Conservation (phyloP, 2,797 vertebrate genomes). For the Adelosebastes latens region DNA sequence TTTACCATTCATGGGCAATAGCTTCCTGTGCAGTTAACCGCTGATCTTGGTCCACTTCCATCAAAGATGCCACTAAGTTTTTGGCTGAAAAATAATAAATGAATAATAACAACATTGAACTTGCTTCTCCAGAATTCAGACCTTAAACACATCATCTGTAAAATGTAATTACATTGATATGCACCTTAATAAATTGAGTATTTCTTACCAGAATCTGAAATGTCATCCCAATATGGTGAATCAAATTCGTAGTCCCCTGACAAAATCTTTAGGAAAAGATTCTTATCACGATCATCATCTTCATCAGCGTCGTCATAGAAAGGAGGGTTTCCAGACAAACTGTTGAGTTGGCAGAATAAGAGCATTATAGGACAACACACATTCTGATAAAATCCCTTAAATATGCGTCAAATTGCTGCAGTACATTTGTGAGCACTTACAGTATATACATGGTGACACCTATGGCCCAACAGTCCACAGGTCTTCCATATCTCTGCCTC, state of each 20-base stretch:
- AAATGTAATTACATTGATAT: not conserved
- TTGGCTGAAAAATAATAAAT: conserved; percentile 72
- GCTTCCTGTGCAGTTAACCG: conserved; percentile 95
- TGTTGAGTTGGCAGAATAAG: conserved; percentile 47
- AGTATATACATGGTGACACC: conserved; percentile 99
- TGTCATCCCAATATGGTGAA: conserved; percentile 98
- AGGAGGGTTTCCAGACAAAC: conserved; percentile 96
- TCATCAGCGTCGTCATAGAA: conserved; percentile 98
- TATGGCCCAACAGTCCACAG: conserved; percentile 98
- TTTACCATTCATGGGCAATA: conserved; percentile 96
- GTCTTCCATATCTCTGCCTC: conserved; percentile 93
- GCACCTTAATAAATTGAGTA: not conserved
- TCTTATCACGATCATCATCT: conserved; percentile 95
- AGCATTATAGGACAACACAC: not conserved
- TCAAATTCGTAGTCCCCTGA: conserved; percentile 97
- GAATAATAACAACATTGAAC: not conserved
- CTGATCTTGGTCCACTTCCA: conserved; percentile 98
- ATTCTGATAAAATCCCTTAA: not conserved
- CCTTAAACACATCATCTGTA: not conserved
- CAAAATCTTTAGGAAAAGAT: conserved; percentile 97
- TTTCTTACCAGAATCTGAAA: conserved; percentile 93
- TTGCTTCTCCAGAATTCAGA: not conserved
- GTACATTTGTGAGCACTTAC: conserved; percentile 81
- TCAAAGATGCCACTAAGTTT: conserved; percentile 90
- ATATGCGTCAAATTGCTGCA: not conserved